Base-by-base conservation (phyloP, 1,140 invertebrate species). In the Zaprionus vittiger region DNA sequence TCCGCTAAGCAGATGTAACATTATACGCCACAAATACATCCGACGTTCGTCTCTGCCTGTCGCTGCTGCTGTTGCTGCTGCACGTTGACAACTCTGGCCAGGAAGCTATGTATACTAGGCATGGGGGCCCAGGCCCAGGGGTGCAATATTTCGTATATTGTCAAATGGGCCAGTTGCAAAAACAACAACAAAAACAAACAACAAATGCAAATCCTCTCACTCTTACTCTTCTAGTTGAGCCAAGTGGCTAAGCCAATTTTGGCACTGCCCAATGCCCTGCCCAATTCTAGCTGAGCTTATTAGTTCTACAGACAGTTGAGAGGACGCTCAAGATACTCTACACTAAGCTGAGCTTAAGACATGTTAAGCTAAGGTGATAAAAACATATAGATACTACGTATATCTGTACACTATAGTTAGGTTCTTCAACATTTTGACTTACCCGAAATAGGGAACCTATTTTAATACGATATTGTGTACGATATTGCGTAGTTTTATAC, bases 21-120 rank as follows among this genome's bases (percentile, higher is more conserved):
- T 89, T 89, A 89, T 90, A 90, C 85, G 85, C 85, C 85, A 90
- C 85, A 90, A 90, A 90, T 90, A 90, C 86, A 90, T 91, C 85
- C 85, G 86, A 83, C 79, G 73, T 77, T 77, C 57, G 66, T 70
- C 67, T 65, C 67, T 64, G 62, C 34, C 52, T 63, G 69, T 62
- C 62, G 65, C 34, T 47, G 41, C 49, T 52, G 60, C 66, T 63
- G 54, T 15, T 52, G 26, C 66, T 63, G 54, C 65, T 70, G 73
- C 77, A 68, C 67, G 79, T 83, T 90, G 86, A 90, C 85, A 77
- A 77, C 85, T 72, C 81, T 80, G 62, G 68, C 55, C 72, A 75
- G 81, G 81, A 84, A 57, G 56, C 22, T 44, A 17, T n/a, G n/a
- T n/a, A n/a, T 17, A 47, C 2, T 5, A 47, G 41, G 41, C n/a